phyloP scores from a whole-genome alignment of 2,888 invertebrate genomes.

The Dendrolimus houi region DNA sequence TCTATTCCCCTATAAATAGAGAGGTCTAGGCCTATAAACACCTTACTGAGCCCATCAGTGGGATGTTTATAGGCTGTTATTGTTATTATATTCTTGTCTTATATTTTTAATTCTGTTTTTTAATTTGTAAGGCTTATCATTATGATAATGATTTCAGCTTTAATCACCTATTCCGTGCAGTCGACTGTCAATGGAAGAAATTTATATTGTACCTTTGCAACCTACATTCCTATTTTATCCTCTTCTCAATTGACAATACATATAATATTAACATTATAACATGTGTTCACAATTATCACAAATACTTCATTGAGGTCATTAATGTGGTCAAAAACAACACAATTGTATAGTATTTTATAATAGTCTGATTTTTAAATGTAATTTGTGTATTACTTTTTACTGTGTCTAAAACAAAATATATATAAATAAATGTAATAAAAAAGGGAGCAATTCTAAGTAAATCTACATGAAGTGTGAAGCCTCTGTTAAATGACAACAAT shows the following conservation, averaged over 20 bases:
- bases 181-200: not conserved
- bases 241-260: not conserved
- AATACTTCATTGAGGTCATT: too few species aligned
- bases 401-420: too few species aligned
- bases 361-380: not conserved
- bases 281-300: too few species aligned
- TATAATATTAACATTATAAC: not conserved
- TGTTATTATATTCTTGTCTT: too few species aligned
- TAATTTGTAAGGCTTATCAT: constrained; percentile 1
- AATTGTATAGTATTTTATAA: not conserved
- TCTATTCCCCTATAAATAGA: too few species aligned
- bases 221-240: not conserved
- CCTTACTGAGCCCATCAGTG: too few species aligned
- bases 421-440: too few species aligned
- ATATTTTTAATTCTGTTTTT: not conserved
- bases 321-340: not conserved
- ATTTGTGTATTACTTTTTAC: not conserved
- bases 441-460: too few species aligned
- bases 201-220: not conserved
- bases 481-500: too few species aligned
- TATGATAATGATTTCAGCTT: constrained; percentile 26
- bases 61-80: too few species aligned
- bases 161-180: constrained; percentile 9
- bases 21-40: too few species aligned
- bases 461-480: too few species aligned